Base-by-base conservation (phyloP, 2,797 vertebrate genomes). In the Cynodonichthys magdalenae region DNA sequence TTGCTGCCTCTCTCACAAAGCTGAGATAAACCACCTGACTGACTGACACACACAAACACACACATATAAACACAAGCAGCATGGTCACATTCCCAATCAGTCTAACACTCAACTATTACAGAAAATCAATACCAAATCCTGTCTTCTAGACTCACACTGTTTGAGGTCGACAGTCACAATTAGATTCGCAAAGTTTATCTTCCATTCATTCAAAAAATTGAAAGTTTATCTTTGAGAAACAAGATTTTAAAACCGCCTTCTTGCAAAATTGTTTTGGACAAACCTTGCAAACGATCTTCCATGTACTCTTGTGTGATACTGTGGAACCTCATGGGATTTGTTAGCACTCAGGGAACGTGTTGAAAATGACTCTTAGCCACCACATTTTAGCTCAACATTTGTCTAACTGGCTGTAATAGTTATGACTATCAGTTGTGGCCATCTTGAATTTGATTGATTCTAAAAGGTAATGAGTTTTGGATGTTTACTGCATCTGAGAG, bases 21-120 rank as follows among this genome's bases (percentile, higher is more conserved):
- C 81, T 10, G 44, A 75, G 77, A 87, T 87, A 81, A 86, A 90
- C 79, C 81, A 79, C 79, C 76, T 80, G 74, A 84, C 59, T 76
- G 77, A 84, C 82, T 67, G 54, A 39, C 61, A 75, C 66, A 67
- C 46, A 70, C 44, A 45, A 11, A 29, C 36, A 3, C 24, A 24
- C 24, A 50, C 15, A 63, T 59, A 71, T 39, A 69, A n/a, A 68
- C 28, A 59, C 56, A 62, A 8, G 28, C 20, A 28, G 18, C 59
- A 39, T 41, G 29, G 19, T 55, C n/a, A 47, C 66, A 52, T 39
- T 46, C n/a, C 63, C 36, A 34, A 41, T 52, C 19, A 55, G 39
- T 24, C 55, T 55, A 64, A 64, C 69, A 63, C 68, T 69, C 65
- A 76, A 72, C 63, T 77, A 79, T 78, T 63, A 77, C 48, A 77